Conservation (phyloP, 92 coral and sea anemone species). For the Porites divaricata region DNA sequence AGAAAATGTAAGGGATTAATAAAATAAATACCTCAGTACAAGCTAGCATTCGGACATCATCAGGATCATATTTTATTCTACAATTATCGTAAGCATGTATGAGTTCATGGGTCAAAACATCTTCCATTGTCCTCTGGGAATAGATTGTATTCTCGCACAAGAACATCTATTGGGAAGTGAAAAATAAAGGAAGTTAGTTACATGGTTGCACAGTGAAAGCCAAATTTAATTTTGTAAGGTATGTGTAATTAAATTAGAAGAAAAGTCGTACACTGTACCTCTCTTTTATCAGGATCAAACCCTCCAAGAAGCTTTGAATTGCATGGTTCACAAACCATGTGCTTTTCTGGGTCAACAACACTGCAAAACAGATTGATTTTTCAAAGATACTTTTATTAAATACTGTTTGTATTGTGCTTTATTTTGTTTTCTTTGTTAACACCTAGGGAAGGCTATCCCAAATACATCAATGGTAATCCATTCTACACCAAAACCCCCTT, state of each 20-base stretch:
- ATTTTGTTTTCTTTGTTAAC: too few relatives aligned
- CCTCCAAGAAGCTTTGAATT: slow-evolving; percentile 94
- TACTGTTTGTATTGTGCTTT: neutral
- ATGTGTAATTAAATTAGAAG: too few relatives aligned
- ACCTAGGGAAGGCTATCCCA: too few relatives aligned
- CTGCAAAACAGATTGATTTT: slow-evolving; percentile 29
- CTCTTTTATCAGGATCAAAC: slow-evolving; percentile 91
- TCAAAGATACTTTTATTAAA: neutral
- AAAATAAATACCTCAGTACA: slow-evolving; percentile 85
- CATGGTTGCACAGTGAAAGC: too few relatives aligned
- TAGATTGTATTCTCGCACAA: slow-evolving; percentile 93
- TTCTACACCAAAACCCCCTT: too few relatives aligned
- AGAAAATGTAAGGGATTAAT: too few relatives aligned
- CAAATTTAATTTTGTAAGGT: too few relatives aligned
- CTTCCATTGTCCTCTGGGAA: slow-evolving; percentile 89
- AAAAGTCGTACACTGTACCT: slow-evolving; percentile 53
- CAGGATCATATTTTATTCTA: slow-evolving; percentile 87
- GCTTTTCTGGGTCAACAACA: slow-evolving; percentile 85
- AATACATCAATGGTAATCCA: too few relatives aligned
- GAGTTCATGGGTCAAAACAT: slow-evolving; percentile 91
- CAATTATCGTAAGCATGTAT: slow-evolving; percentile 96
- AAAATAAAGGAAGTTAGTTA: neutral
- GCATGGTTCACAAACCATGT: slow-evolving; percentile 96
- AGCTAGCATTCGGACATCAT: slow-evolving; percentile 84
- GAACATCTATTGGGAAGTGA: slow-evolving; percentile 68